A percentile compares a stretch with the other conserved stretches of the same genome.
Conservation (phyloP, 2,113 vertebrate species). For the Planiliza haematocheilus region DNA sequence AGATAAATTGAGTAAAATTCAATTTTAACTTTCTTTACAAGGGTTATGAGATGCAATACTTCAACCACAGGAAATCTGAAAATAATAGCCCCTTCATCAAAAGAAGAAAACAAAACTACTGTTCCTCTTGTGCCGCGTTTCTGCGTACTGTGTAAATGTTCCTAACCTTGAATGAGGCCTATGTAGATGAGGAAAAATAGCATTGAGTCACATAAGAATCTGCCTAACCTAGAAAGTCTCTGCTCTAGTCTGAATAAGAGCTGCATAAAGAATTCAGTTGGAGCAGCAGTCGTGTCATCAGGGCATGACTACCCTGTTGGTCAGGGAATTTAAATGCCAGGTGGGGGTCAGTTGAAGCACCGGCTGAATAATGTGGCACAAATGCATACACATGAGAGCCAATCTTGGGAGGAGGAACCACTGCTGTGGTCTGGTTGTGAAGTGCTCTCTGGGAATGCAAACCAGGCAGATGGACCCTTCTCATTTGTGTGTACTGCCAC, state of each 20-base stretch:
- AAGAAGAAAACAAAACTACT: neutral
- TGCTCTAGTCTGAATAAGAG: conserved; percentile 57
- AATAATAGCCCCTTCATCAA: too few species aligned
- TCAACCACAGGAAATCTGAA: conserved; percentile 20
- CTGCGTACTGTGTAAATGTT: neutral
- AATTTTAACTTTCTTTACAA: conserved; percentile 45
- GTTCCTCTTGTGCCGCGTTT: conserved; percentile 16
- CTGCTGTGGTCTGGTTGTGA: conserved; percentile 73
- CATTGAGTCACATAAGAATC: conserved; percentile 57
- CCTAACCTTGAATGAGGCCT: conserved; percentile 19
- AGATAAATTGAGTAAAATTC: conserved; percentile 42
- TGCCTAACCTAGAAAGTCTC: conserved; percentile 65
- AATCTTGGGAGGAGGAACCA: conserved; percentile 57
- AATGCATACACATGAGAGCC: conserved; percentile 87
- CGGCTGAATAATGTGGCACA: conserved; percentile 86
- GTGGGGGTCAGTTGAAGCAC: conserved; percentile 88
- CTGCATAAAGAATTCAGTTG: conserved; percentile 84
- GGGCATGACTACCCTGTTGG: conserved; percentile 85
- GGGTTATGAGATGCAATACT: conserved; percentile 18
- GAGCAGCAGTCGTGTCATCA: conserved; percentile 83
- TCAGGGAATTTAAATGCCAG: conserved; percentile 89
- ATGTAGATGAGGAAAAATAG: conserved; percentile 26
- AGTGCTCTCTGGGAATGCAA: conserved; percentile 81
- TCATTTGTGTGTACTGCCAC: conserved; percentile 82
- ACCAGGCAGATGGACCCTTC: conserved; percentile 82